Base-by-base conservation (phyloP, 2,797 vertebrate species). In the Brachyrhaphis roseni region DNA sequence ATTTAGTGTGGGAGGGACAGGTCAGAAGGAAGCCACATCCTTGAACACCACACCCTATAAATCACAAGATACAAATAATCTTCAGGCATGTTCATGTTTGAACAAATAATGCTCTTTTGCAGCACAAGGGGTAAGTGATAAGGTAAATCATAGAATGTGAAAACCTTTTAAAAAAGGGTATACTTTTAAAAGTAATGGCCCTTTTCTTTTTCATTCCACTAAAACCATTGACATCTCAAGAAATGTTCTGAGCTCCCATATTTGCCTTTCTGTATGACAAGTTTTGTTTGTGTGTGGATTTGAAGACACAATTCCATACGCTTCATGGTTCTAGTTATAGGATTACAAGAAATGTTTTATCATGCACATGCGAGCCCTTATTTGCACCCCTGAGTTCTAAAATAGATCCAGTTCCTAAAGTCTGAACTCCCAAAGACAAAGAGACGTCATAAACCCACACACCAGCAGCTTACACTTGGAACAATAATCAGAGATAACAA, bases 401-500 rank as follows among this genome's bases (percentile, higher is more conserved):
- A 82, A 82, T 43, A 70, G 49, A 78, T 73, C 46, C 26, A 55
- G 23, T 43, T 43, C 71, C 78, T 55, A 83, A 84, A 78, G 39
- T 34, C 36, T 66, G 13, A 70, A 77, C 7, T 66, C 53, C 11
- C 15, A 34, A 45, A 82, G 51, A 78, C 74, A 81, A 72, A 88
- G 51, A 76, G 0, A 75, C 57, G 71, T 78, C 34, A 76, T 74
- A 72, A 59, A 66, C 41, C 74, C 57, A 72, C 68, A 86, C 55
- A 68, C 51, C 8, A 62, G 41, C 36, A 10, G 41, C n/a, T 78
- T 82, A 72, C 79, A 75, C 41, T 77, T 70, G 72, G 72, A 83
- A 76, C 59, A 85, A 66, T 73, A 81, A 79, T 79, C 59, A 73
- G 55, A 81, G 53, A 68, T 84, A 82, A 84, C 72, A 78, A 34